Percentiles rank a stretch among this genome's conserved stretches.
Evolutionary conservation across 1,140 invertebrate genomes (phyloP).

Genomic region (Trichomalopsis sarcophagae): DNA sequence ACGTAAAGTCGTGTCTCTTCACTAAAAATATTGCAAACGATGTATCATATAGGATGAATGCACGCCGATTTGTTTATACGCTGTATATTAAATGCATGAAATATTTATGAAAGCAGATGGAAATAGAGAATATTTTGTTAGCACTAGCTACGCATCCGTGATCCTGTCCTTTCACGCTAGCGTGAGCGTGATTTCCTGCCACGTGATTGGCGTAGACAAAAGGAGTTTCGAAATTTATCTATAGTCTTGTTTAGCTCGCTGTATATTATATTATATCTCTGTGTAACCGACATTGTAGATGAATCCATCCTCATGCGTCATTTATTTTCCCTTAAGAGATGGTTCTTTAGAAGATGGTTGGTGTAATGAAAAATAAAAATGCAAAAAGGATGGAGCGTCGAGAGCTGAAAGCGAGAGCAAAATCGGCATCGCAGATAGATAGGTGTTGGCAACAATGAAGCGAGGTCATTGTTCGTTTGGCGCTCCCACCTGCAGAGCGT

Average conservation of each 20-base stretch:
- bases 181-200: conserved; percentile 11
- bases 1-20: not conserved
- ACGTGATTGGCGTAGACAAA: conserved; percentile 6
- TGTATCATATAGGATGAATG: not conserved
- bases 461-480: conserved; percentile 67
- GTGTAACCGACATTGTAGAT: not conserved
- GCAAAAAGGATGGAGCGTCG: not conserved
- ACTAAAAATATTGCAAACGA: not conserved
- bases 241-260: not conserved
- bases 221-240: conserved; percentile 1
- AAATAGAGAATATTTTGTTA: conserved; percentile 31
- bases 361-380: not conserved
- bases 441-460: conserved; percentile 61
- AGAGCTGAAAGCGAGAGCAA: conserved; percentile 5
- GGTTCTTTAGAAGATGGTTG: not conserved
- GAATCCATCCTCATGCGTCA: not conserved
- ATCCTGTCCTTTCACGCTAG: conserved; percentile 1
- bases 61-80: conserved; percentile 5
- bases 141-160: not conserved
- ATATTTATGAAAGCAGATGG: not conserved
- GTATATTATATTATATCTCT: not conserved
- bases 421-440: not conserved
- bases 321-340: not conserved
- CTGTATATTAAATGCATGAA: conserved; percentile 2
- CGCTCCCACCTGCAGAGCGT: conserved; percentile 41